These are phyloP conservation scores for Pogona vitticeps DNA, from an alignment of 2,113 vertebrate genomes.

Conservation along the genomic window DNA sequence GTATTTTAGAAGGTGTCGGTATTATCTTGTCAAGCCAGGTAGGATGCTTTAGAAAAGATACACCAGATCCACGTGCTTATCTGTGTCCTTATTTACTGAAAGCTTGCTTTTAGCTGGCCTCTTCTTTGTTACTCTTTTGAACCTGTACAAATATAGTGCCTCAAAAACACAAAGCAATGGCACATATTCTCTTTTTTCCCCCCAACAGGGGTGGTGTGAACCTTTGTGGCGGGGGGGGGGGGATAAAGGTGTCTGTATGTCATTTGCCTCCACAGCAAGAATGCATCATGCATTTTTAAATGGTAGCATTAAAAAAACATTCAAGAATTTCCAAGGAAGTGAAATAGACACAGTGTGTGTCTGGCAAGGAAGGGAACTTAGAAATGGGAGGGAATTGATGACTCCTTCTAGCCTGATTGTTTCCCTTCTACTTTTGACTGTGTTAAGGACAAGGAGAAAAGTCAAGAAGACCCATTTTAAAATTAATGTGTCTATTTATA, in stretches of 20 bases:
- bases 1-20: not conserved
- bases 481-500: too few species aligned
- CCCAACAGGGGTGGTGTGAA: conserved; percentile 20
- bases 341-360: conserved; percentile 32
- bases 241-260: conserved; percentile 46
- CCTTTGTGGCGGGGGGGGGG: conserved; percentile 39
- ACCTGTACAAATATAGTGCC: conserved; percentile 38
- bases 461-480: not conserved
- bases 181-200: conserved; percentile 40
- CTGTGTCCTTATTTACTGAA: conserved; percentile 28
- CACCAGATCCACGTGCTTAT: conserved; percentile 45
- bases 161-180: conserved; percentile 44
- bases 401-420: conserved; percentile 31
- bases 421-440: conserved; percentile 25
- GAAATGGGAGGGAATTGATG: conserved; percentile 21
- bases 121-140: conserved; percentile 38
- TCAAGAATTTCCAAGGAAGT: conserved; percentile 42
- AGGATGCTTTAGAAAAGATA: conserved; percentile 30
- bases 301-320: conserved; percentile 45
- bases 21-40: conserved; percentile 48
- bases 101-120: not conserved
- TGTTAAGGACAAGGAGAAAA: conserved; percentile 8
- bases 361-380: conserved; percentile 22
- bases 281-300: conserved; percentile 34
- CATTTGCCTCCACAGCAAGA: conserved; percentile 38